Base-by-base conservation (phyloP, 2,797 vertebrate species). In the Philypnodon macrostomus region DNA sequence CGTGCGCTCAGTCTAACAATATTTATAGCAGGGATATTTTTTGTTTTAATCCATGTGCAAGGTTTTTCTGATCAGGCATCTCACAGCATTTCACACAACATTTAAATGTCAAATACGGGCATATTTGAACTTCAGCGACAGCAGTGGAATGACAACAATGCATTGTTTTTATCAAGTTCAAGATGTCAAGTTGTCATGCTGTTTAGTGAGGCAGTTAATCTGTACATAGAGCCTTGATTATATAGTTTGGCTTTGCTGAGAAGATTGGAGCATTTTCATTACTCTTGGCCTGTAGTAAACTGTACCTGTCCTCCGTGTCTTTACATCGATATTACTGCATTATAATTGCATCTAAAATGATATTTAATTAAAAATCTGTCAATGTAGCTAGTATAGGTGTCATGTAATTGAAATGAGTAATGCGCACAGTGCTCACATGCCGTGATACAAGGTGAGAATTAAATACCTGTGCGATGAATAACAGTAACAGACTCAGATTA, bases 1-100 rank as follows among this genome's bases (percentile, higher is more conserved):
- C 56, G 51, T 53, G 45, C 24, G 10, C 36, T 19, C 40, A 7
- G 26, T n/a, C 34, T 58, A 19, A 49, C 19, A 30, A 18, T 51
- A 37, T 63, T 49, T 46, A 47, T 55, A 16, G 15, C 47, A n/a
- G n/a, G n/a, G n/a, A n/a, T n/a, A 56, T 7, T 5, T 47, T 42
- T 55, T 44, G 47, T 51, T 29, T 33, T 12, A 40, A 46, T 45
- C 37, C 37, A 15, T 18, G 24, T 24, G 1, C 45, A 35, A 40
- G 0, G 0, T 30, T 7, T 27, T 5, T 40, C 33, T 32, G 6
- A 12, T 52, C 9, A 17, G 6, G 39, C 46, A 7, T 30, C 0
- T 53, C 2, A 55, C 42, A 36, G 10, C 8, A 7, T n/a, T 3
- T 15, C 10, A 2, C 10, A 11, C 14, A 30, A n/a, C 6, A 30